Evolutionary conservation across 2,113 vertebrate species (phyloP), one percentile per base, ranked within the genome.

Genomic region (Rhea pennata): DNA sequence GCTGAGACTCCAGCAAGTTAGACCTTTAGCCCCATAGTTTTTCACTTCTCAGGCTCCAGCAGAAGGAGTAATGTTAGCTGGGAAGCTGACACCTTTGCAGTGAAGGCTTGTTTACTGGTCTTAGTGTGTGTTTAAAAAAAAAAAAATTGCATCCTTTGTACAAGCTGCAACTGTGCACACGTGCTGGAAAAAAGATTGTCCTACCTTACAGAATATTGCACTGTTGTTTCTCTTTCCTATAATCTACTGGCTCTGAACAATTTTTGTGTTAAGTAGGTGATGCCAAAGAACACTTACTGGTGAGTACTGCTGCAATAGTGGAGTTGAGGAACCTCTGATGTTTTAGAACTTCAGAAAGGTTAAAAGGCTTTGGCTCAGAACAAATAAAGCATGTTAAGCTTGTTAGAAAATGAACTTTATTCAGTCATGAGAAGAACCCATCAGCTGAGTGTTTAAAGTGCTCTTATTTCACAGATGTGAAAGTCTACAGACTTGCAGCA

Each of bases 341-440:
- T 65, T 22, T 0, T 1, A 36, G 42, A 85, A 24, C 46, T n/a
- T 54, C 14, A 21, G 5, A 13, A 29, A 48, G 39, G 9, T 36
- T 14, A 79, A 87, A 15, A 51, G 1, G 15, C 46, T 94, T 73
- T 85, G 58, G 65, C 31, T 81, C 27, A 23, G 24, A 87, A 58
- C 15, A 78, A 84, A 61, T 11, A 42, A 87, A 82, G 22, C 54
- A 87, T 53, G 66, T 78, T 2, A 94, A 9, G 20, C 36, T 44
- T 76, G 15, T 48, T 56, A 54, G 70, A 75, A 87, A 92, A 69
- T 10, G 65, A 26, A 44, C 73, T 96, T 96, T 95, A 96, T 95
- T 92, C 39, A 66, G 15, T 46, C 22, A 65, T 75, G 46, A 0
- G 71, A 87, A 91, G 51, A 77, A 48, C 19, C 4, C 39, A 65